Conservation (phyloP, 23 tunicate genomes). For the Ascidia mentula region DNA sequence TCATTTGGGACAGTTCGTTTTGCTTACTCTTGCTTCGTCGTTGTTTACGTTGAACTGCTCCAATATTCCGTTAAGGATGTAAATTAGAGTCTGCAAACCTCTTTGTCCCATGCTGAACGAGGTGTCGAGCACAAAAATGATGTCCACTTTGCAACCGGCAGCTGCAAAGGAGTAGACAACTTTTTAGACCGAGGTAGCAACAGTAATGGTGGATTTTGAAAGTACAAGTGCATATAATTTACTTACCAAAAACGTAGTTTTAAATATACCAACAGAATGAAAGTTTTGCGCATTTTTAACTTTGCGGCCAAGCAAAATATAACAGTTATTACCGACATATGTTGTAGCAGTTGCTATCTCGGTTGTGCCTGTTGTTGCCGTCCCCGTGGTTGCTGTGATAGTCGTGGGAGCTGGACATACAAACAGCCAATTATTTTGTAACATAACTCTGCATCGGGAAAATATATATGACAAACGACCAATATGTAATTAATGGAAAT, state of each 20-base stretch:
- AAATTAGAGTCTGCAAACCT: slow-evolving; percentile 2
- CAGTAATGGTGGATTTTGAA: too few species aligned
- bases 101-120: slow-evolving; percentile 37
- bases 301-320: too few species aligned
- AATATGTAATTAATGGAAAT: too few species aligned
- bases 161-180: too few species aligned
- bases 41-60: slow-evolving; percentile 34
- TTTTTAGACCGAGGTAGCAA: too few species aligned
- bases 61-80: slow-evolving; percentile 3
- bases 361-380: not conserved
- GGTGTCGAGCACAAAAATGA: slow-evolving; percentile 33
- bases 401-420: not conserved
- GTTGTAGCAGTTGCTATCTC: not conserved
- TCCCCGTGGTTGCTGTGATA: not conserved
- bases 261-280: too few species aligned
- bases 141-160: slow-evolving; percentile 22
- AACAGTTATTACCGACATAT: not conserved
- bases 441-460: too few species aligned
- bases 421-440: not conserved
- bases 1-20: too few species aligned
- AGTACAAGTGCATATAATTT: too few species aligned
- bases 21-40: slow-evolving; percentile 30
- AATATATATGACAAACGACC: too few species aligned
- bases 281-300: too few species aligned
- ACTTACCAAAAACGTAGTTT: too few species aligned